Evolutionary conservation across 92 coral and sea anemone species (phyloP), one percentile per base, ranked within the genome.

Genomic region (Chrysogorgia sp.): DNA sequence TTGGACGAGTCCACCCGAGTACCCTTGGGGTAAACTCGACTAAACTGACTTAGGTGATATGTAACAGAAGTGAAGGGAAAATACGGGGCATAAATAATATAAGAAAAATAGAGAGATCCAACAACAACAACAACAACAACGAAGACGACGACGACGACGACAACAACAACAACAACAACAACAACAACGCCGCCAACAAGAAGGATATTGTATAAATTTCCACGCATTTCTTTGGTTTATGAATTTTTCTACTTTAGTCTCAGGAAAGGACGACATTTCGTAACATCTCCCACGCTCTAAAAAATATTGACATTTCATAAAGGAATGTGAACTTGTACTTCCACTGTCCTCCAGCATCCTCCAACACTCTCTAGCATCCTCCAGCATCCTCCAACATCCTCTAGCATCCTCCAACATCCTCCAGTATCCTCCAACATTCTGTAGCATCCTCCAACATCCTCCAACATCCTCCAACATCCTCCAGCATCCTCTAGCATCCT

Each of bases 181-280:
- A 37, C 43, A 37, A 5, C 21, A 23, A 52, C 22, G 7, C 21
- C 59, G 17, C 3, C 59, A 52, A 9, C 3, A 2, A 68, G 57
- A 90, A 84, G 91, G 89, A 85, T 88, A 91, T 85, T 83, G 90
- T 82, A 92, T 88, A 78, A 94, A 94, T 41, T 87, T 86, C 66
- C 43, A 83, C 74, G 94, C 88, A 70, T 79, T 68, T 48, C 81
- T 89, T 81, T 75, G 86, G 77, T 56, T 80, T 50, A 88, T 67
- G 80, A 64, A 89, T 75, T 85, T 80, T 2, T 94, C 98, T 52
- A 93, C 92, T 71, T 91, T 94, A 7, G 98, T 91, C 81, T 94
- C 98, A 26, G 98, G 98, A 66, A 94, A 91, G 21, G 98, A 94
- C 4, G 98, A 94, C 98, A 94, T 94, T 77, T 94, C 98, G 57